A percentile compares a stretch with the other conserved stretches of the same genome.
Evolutionary conservation across 1,140 invertebrate species (phyloP).

Genomic region (Patella vulgata): DNA sequence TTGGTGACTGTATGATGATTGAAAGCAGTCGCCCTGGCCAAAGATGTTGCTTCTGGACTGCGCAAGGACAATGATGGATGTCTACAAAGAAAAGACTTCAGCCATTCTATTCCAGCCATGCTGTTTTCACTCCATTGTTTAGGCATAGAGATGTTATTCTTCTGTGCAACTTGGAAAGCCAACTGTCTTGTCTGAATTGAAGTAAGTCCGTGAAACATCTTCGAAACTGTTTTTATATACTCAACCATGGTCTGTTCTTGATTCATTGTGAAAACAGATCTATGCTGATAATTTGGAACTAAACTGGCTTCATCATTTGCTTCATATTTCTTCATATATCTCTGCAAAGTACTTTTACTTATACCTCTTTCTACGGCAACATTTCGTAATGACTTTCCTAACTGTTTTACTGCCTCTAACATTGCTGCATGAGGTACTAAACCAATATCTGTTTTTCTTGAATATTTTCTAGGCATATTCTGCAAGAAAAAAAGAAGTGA

Average conservation of each 20-base stretch:
- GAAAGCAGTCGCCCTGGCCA: conserved; percentile 24
- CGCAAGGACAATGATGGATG: neutral
- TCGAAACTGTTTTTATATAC: conserved; percentile 13
- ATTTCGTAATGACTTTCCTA: neutral
- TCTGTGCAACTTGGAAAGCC: conserved; percentile 79
- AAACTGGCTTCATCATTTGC: conserved; percentile 1
- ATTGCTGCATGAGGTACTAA: neutral
- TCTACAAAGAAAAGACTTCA: neutral
- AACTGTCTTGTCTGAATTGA: conserved; percentile 5
- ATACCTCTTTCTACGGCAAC: neutral
- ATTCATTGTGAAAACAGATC: neutral
- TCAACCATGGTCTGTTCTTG: conserved; percentile 13
- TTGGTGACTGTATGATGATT: conserved; percentile 3
- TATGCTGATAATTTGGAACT: neutral
- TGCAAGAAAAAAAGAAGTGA: neutral
- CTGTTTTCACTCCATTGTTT: conserved; percentile 57
- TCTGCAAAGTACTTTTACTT: neutral
- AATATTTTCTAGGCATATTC: conserved; percentile 1
- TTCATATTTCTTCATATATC: conserved; percentile 3
- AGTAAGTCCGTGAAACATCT: conserved; percentile 19
- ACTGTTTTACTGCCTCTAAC: neutral
- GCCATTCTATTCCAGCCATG: neutral
- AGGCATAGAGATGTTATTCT: conserved; percentile 92
- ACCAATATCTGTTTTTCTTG: neutral
- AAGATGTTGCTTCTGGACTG: conserved; percentile 21